Evolutionary conservation across 2,888 invertebrate genomes (phyloP).

Genomic region (Tetragonisca angustula): DNA sequence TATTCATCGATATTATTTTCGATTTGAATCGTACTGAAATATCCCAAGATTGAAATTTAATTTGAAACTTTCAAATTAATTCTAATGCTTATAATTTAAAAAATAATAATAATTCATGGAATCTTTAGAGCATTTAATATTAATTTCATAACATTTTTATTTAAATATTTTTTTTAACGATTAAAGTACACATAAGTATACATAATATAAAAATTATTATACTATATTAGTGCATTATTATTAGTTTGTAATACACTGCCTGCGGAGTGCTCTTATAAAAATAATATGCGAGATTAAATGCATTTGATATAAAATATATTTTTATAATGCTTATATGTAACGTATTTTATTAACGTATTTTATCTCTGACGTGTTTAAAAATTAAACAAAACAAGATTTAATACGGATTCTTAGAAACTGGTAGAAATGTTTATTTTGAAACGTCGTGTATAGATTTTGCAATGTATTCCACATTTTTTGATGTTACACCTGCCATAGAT

Average conservation of each 20-base stretch:
- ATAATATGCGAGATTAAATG: slow-evolving; percentile 72
- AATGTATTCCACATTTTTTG: slow-evolving; percentile 97
- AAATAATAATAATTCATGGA: not conserved
- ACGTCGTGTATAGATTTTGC: slow-evolving; percentile 97
- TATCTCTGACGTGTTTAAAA: slow-evolving; percentile 12
- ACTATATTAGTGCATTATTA: not conserved
- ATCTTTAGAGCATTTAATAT: slow-evolving; percentile 5
- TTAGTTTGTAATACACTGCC: slow-evolving; percentile 68
- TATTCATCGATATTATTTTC: not conserved
- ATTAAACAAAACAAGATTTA: slow-evolving; percentile 32
- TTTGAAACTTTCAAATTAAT: not conserved
- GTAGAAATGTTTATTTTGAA: slow-evolving; percentile 87
- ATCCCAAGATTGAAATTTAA: not conserved
- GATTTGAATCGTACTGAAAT: not conserved
- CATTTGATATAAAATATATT: slow-evolving; percentile 42
- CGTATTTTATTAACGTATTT: no score
- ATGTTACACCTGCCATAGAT: slow-evolving; percentile 98
- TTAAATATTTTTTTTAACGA: not conserved
- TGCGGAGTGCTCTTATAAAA: slow-evolving; percentile 73
- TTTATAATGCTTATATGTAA: slow-evolving; percentile 28
- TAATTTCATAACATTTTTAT: not conserved
- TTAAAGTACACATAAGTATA: not conserved
- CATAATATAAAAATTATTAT: not conserved
- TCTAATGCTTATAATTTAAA: not conserved
- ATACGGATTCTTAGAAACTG: not conserved